Percentiles rank a stretch among this genome's conserved stretches.
Evolutionary conservation across 2,888 invertebrate species (phyloP).

Genomic region (Drosophila pegasa): DNA sequence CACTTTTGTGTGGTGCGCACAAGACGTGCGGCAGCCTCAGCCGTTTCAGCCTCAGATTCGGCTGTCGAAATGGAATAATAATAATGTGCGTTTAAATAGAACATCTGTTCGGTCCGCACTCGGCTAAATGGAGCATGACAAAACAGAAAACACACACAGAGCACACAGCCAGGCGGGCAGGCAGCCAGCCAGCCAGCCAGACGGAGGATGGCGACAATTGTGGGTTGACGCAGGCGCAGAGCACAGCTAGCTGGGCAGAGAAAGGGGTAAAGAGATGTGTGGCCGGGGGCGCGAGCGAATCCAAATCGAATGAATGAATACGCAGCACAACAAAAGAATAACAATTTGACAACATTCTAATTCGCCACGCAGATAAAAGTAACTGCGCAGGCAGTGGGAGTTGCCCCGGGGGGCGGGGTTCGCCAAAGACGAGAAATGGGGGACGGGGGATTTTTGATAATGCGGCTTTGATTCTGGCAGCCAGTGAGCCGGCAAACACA

Average conservation of each 20-base stretch:
- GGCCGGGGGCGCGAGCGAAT: constrained; percentile 49
- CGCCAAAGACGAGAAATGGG: not conserved
- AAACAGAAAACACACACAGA: constrained; percentile 83
- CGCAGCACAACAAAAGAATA: constrained; percentile 80
- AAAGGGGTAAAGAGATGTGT: constrained; percentile 64
- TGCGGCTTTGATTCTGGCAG: constrained; percentile 70
- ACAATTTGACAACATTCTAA: constrained; percentile 85
- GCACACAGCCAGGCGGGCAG: constrained; percentile 14
- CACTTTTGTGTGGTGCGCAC: constrained; percentile 58
- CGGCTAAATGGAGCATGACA: constrained; percentile 85
- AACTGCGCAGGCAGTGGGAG: constrained; percentile 50
- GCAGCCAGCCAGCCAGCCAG: constrained; percentile 16
- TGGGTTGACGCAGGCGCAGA: constrained; percentile 70
- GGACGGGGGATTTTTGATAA: constrained; percentile 39
- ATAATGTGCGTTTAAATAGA: constrained; percentile 85
- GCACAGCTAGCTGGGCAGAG: constrained; percentile 16
- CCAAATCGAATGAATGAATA: constrained; percentile 81
- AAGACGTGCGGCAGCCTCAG: constrained; percentile 40
- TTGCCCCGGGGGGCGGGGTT: not conserved
- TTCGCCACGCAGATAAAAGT: constrained; percentile 83
- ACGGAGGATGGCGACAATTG: constrained; percentile 32
- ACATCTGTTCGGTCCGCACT: constrained; percentile 85
- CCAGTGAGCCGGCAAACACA: constrained; percentile 79
- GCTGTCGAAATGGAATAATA: constrained; percentile 82
- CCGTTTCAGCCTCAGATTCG: constrained; percentile 66